phyloP scores from a whole-genome alignment of 2,797 vertebrate genomes.

The Tauraco hartlaubi region DNA sequence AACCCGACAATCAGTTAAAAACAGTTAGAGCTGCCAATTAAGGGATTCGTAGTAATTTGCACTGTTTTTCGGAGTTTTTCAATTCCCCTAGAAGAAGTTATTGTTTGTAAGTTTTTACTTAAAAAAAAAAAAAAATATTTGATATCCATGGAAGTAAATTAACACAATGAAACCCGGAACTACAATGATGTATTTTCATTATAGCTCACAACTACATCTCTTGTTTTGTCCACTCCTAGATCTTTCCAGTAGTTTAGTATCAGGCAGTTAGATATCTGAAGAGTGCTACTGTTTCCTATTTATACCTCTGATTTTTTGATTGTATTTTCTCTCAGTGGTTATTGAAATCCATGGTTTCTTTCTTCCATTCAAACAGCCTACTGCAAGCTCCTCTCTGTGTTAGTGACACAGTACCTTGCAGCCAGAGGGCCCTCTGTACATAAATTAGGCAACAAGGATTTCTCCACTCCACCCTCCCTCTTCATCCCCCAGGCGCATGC shows the following conservation, averaged over 20 bases:
- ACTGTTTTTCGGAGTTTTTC: neutral
- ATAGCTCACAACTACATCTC: neutral
- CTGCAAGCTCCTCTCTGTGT: neutral
- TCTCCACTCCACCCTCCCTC: neutral
- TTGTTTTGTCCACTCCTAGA: neutral
- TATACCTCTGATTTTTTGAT: neutral
- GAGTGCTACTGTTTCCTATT: neutral
- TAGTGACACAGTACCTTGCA: neutral
- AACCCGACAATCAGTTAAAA: neutral
- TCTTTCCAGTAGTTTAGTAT: neutral
- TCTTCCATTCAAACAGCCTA: neutral
- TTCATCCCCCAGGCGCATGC: neutral
- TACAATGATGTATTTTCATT: neutral
- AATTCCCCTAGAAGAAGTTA: neutral
- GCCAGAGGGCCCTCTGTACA: conserved; percentile 44
- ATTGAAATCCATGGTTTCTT: neutral
- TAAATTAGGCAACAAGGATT: neutral
- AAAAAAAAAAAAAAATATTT: neutral
- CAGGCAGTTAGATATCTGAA: neutral
- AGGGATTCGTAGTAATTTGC: neutral
- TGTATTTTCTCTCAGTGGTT: neutral
- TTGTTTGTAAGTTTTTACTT: neutral
- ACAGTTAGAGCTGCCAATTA: neutral
- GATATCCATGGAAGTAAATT: neutral
- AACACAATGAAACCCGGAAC: neutral